phyloP scores from a whole-genome alignment of 2,888 invertebrate species.

The Achlya flavicornis region DNA sequence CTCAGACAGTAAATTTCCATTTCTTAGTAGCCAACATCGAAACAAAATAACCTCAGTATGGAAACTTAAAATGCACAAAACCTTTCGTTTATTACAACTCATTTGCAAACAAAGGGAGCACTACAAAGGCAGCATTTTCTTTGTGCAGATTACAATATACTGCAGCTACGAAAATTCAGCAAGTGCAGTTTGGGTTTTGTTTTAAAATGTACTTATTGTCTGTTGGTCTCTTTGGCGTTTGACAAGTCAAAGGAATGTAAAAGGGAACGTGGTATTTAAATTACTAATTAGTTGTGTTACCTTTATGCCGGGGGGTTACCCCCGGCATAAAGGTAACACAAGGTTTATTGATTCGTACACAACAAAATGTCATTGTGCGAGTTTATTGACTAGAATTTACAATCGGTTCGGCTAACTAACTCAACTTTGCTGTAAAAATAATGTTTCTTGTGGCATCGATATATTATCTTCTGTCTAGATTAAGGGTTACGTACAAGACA shows the following conservation, averaged over 20 bases:
- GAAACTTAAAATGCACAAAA: neutral
- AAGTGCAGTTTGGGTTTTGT: neutral
- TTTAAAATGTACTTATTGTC: neutral
- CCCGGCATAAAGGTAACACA: too few species aligned
- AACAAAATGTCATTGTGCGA: too few species aligned
- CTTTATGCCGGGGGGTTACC: too few species aligned
- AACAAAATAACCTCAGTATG: neutral
- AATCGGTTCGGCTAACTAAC: too few species aligned
- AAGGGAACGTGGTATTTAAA: too few species aligned
- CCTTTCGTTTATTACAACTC: constrained; percentile 8
- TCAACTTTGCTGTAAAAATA: too few species aligned
- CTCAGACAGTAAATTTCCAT: neutral
- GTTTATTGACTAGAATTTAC: too few species aligned
- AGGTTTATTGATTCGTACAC: too few species aligned
- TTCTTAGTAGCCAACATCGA: neutral
- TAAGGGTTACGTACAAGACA: too few species aligned
- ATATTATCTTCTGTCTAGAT: too few species aligned
- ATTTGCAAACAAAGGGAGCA: constrained; percentile 9
- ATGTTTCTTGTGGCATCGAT: too few species aligned
- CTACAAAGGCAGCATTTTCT: neutral
- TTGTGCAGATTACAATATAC: neutral
- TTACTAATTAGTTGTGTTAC: too few species aligned
- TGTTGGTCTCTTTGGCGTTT: neutral
- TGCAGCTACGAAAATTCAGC: neutral
- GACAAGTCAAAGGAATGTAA: neutral